Evolutionary conservation across 2,113 vertebrate species (phyloP), one percentile per base, ranked within the genome.

Genomic region (Tichodroma muraria): DNA sequence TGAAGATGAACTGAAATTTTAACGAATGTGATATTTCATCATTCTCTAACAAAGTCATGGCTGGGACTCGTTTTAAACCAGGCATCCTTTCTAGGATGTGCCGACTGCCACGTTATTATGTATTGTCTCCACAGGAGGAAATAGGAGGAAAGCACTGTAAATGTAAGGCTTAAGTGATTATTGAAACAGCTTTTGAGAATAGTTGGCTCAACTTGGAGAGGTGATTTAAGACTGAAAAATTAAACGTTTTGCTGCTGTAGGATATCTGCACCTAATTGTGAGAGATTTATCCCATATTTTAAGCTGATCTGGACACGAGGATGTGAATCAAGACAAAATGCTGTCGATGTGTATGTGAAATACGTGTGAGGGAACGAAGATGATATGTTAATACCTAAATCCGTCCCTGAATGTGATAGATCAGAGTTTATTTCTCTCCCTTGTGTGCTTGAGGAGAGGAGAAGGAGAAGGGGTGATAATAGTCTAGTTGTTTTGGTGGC

Each of bases 71-170:
- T 73, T 95, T 96, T 66, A 64, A 69, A 56, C 5, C 44, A 87
- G 75, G 59, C 82, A 88, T 91, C 89, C 68, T 91, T 37, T 27
- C 50, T 44, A 37, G 88, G 64, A 54, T 90, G 60, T 90, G 87
- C 70, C 17, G 68, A 65, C 84, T 95, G 95, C 94, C 93, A 96
- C 93, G 79, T 96, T 97, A 90, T 94, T 92, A 75, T 72, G 80
- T 52, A 88, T 96, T 89, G 90, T 91, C 65, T 92, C 22, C 84
- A 65, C 53, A 15, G 70, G 2, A 87, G 87, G 94, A 95, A 93
- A 93, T 75, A 73, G 63, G 93, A 94, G 89, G 80, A 85, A 77
- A 83, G 53, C 53, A 17, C 85, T 93, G 47, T 85, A 87, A 89
- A 96, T 85, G 80, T 59, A 60, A 80, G 72, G 73, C 72, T 95